Evolutionary conservation across 2,797 vertebrate genomes (phyloP), one percentile per base, ranked within the genome.

Genomic region (Champsocephalus gunnari): DNA sequence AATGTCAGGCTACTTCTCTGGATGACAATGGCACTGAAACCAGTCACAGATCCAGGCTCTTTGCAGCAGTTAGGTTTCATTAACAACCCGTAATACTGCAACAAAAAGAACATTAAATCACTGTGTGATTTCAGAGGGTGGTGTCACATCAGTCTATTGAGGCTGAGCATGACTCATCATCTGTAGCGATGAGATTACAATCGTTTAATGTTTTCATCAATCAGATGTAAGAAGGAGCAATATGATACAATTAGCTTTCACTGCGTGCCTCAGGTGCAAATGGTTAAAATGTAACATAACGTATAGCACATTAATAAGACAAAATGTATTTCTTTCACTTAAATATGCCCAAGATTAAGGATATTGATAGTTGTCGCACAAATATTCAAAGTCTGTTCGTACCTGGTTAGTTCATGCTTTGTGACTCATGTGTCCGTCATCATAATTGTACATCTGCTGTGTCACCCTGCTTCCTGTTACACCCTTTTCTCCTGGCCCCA

Each of bases 1-100:
- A 94, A 94, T 89, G 89, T 91, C 90, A 82, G 75, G 59, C 74
- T 71, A 75, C 86, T 89, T 90, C 87, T 88, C 82, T 56, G 84
- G 90, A 87, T 88, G 92, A 93, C 92, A 92, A 87, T 81, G 83
- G 86, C 87, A 72, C 73, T 75, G 77, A 88, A 87, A 82, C 78
- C 66, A 58, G 80, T 71, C 67, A 69, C 84, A 85, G 86, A 87
- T 85, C 89, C 86, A 14, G 67, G 61, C 43, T 81, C 71, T 53
- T 54, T 62, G 86, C 82, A 81, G 85, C 57, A 53, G 71, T 61
- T 50, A 67, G 2, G 41, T 16, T 66, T 81, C 64, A 69, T 44
- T 19, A 77, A 68, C 28, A 63, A 14, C 38, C 43, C 44, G 2
- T 21, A 53, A 34, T 44, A 2, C 56, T 13, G 49, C 71, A 21